A percentile compares a stretch with the other conserved stretches of the same genome.
Conservation (phyloP, 2,113 vertebrate genomes). For the Mirounga angustirostris region DNA sequence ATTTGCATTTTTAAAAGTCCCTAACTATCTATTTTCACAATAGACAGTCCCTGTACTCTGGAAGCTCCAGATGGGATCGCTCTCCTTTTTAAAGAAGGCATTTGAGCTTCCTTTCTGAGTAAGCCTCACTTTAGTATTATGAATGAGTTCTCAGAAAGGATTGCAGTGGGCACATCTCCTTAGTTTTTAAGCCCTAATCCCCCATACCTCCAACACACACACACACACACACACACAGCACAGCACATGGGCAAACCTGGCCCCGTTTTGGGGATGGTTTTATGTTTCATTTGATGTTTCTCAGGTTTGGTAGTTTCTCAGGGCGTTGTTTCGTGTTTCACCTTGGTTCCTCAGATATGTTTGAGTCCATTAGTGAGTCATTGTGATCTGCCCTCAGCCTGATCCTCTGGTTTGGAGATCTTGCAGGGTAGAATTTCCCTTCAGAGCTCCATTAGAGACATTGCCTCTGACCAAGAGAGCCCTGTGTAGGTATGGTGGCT, state of each 20-base stretch:
- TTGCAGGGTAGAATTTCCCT: background rate
- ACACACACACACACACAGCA: background rate
- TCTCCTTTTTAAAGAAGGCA: conserved; percentile 67
- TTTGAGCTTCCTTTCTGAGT: conserved; percentile 31
- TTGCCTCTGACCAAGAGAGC: background rate
- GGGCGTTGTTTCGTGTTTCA: background rate
- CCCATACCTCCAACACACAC: too few relatives aligned
- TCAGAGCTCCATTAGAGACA: background rate
- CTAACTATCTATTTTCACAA: conserved; percentile 64
- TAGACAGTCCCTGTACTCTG: conserved; percentile 40
- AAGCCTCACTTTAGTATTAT: background rate
- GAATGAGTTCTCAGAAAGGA: background rate
- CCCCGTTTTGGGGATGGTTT: background rate
- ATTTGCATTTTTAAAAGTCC: conserved; percentile 83
- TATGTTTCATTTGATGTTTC: conserved; percentile 35
- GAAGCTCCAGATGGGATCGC: conserved; percentile 41
- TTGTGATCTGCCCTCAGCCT: background rate
- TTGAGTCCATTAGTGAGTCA: background rate
- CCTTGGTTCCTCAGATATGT: background rate
- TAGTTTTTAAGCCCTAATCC: background rate
- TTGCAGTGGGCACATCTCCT: background rate
- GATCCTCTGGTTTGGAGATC: background rate
- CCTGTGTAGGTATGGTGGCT: background rate
- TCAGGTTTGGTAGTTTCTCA: background rate
- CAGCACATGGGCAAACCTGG: background rate